These are phyloP conservation scores for Tholera decimalis DNA, from an alignment of 2,888 invertebrate genomes.

Conservation along the genomic window DNA sequence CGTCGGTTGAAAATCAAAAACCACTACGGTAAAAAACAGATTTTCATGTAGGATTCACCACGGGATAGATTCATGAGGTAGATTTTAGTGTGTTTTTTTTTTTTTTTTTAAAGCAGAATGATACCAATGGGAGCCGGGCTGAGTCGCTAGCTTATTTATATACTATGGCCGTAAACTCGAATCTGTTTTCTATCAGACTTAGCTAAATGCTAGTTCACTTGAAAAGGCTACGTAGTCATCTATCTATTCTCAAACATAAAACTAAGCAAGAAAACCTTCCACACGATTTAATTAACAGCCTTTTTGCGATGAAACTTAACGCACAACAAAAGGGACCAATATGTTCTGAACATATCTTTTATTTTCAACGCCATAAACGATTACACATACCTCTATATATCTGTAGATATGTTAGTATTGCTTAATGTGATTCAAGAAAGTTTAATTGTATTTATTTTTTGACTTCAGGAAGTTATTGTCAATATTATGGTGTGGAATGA, in stretches of 20 bases:
- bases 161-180: too few species aligned
- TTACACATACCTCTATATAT: constrained; percentile 14
- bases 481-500: background rate
- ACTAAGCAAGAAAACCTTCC: constrained; percentile 9
- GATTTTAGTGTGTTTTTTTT: too few species aligned
- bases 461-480: background rate
- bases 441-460: constrained; percentile 30
- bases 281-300: constrained; percentile 1
- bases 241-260: constrained; percentile 4
- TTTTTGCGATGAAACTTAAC: background rate
- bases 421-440: constrained; percentile 8
- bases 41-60: too few species aligned
- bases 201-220: background rate
- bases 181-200: too few species aligned
- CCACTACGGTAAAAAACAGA: too few species aligned
- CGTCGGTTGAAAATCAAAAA: too few species aligned
- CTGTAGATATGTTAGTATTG: constrained; percentile 8
- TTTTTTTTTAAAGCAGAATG: too few species aligned
- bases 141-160: too few species aligned
- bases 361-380: constrained; percentile 8
- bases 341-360: constrained; percentile 33
- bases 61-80: too few species aligned
- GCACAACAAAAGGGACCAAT: constrained; percentile 31
- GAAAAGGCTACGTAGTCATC: background rate
- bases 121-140: too few species aligned